Conservation (phyloP, 2,113 vertebrate species). For the Solea senegalensis region DNA sequence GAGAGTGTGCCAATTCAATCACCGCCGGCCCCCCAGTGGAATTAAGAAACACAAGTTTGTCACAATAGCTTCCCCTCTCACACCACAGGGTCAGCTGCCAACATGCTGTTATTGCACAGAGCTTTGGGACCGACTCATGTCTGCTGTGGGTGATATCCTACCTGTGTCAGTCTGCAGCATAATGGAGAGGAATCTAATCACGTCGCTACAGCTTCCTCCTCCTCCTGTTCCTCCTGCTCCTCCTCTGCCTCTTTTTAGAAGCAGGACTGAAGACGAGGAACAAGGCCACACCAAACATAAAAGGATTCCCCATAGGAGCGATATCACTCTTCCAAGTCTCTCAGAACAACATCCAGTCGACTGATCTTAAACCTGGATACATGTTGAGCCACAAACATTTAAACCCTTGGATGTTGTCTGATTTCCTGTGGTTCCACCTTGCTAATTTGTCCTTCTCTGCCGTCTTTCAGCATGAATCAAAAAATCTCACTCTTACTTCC, state of each 20-base stretch:
- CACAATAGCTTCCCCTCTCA: constrained; percentile 48
- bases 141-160: constrained; percentile 51
- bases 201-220: constrained; percentile 39
- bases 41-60: constrained; percentile 61
- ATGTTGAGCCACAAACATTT: constrained; percentile 11
- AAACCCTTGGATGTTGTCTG: neutral
- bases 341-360: constrained; percentile 58
- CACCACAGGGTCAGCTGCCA: constrained; percentile 67
- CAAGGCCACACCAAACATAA: constrained; percentile 69
- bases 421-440: constrained; percentile 2
- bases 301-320: constrained; percentile 39
- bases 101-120: constrained; percentile 73
- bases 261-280: constrained; percentile 57
- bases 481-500: neutral
- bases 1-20: constrained; percentile 43
- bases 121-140: constrained; percentile 67
- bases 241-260: constrained; percentile 58
- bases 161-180: constrained; percentile 41
- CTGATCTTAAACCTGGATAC: constrained; percentile 32
- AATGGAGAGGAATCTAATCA: constrained; percentile 73
- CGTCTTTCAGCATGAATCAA: constrained; percentile 40
- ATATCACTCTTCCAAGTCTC: constrained; percentile 47
- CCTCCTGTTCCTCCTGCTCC: constrained; percentile 35
- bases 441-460: constrained; percentile 21
- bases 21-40: constrained; percentile 34